Base-by-base conservation (phyloP, 2,888 invertebrate genomes). In the Galeruca laticollis region DNA sequence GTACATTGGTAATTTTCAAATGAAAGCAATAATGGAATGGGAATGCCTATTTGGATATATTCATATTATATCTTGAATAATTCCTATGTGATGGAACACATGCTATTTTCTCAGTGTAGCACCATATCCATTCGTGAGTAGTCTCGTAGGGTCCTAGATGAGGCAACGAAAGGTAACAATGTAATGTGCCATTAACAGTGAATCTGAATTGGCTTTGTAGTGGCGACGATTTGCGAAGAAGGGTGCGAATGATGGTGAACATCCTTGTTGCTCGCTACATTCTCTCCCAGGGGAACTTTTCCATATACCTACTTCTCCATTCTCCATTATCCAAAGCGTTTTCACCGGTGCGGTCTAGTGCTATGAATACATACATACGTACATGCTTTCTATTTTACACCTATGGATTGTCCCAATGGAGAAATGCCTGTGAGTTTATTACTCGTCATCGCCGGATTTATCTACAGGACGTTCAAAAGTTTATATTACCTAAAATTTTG, bases 171-270 rank as follows among this genome's bases (percentile, higher is more conserved):
- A 85, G 85, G 85, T 85, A 85, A 86, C 86, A 86, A 86, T 86
- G 84, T 86, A 85, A 86, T 84, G 82, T 85, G 85, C 86, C 86
- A 86, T 86, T 86, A 86, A 85, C 84, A 84, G 83, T 81, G 85
- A 86, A 84, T 86, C 83, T 85, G 84, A 86, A 85, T 85, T 85
- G 85, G 85, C 85, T 84, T 86, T 86, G 85, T 86, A 84, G 84
- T 79, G 82, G 82, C 74, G 77, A 79, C 79, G 80, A 81, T 79
- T 79, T 77, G 79, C 75, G 75, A 77, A 69, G 78, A 76, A 73
- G 69, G 76, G 76, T 70, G 71, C 66, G 76, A 33, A 57, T 57
- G 76, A 73, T 69, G 75, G 74, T 70, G 71, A 72, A 70, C 68
- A 70, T 74, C 72, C 75, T 71, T 71, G 77, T 65, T 75, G 70